Percentiles rank a stretch among this genome's conserved stretches.
Evolutionary conservation across 2,888 invertebrate species (phyloP).

Genomic region (Carterocephalus palaemon): DNA sequence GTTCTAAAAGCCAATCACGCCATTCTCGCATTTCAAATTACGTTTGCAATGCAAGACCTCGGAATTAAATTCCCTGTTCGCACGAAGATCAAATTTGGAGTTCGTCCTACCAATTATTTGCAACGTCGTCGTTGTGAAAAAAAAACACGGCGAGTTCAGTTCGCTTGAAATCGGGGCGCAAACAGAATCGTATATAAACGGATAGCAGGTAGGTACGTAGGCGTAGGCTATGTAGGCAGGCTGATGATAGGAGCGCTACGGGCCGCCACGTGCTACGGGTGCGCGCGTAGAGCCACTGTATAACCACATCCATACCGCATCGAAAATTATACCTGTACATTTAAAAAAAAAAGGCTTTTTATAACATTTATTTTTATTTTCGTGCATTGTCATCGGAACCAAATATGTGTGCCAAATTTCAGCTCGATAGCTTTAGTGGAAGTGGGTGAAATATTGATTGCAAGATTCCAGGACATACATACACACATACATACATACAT

Average conservation of each 20-base stretch:
- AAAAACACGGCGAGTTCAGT: constrained; percentile 5
- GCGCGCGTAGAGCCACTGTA: no score
- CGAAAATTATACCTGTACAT: no score
- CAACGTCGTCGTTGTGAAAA: constrained; percentile 14
- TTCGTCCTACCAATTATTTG: constrained; percentile 20
- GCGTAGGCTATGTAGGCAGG: background rate
- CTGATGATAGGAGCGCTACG: constrained; percentile 1
- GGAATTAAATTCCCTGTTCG: constrained; percentile 22
- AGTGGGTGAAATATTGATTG: no score
- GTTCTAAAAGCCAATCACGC: constrained; percentile 13
- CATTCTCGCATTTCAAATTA: constrained; percentile 22
- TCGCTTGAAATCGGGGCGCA: constrained; percentile 12
- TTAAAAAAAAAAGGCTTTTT: no score
- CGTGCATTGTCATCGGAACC: no score
- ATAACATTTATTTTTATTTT: no score
- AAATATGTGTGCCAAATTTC: no score
- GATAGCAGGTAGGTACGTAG: background rate
- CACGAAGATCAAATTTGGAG: constrained; percentile 21
- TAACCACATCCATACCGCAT: no score
- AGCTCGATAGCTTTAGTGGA: no score
- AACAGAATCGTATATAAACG: constrained; percentile 18
- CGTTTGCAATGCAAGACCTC: constrained; percentile 15
- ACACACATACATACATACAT: no score
- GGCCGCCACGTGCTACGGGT: no score
- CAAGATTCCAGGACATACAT: no score